Evolutionary conservation across 1,140 invertebrate genomes (phyloP).

Genomic region (Drosophila sproati): DNA sequence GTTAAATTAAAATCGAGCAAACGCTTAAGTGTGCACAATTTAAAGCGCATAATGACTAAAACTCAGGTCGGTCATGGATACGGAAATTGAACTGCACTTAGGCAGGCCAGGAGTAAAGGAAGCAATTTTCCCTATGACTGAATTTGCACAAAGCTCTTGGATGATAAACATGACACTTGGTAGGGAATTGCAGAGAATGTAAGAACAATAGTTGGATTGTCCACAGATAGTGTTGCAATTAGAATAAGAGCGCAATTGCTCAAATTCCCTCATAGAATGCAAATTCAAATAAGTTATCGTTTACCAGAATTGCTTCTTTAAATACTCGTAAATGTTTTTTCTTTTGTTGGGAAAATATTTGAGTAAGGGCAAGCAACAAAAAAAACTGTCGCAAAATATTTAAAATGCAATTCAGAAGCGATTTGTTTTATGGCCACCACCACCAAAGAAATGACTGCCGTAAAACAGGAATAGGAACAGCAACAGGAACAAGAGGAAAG

Average conservation of each 20-base stretch:
- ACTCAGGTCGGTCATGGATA: conserved; percentile 28
- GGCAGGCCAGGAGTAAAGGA: conserved; percentile 35
- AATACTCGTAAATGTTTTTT: too few species aligned
- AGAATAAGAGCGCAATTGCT: background rate
- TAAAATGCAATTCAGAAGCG: conserved; percentile 74
- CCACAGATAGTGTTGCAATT: conserved; percentile 16
- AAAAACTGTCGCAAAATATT: conserved; percentile 66
- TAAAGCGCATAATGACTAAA: conserved; percentile 10
- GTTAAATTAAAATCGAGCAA: conserved; percentile 45
- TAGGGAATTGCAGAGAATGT: background rate
- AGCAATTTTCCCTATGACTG: conserved; percentile 69
- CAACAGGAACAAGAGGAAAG: background rate
- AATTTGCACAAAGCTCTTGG: conserved; percentile 54
- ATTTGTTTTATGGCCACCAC: conserved; percentile 64
- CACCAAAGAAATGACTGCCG: conserved; percentile 8
- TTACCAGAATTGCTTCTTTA: background rate
- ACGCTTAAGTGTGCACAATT: conserved; percentile 16
- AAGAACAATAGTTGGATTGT: conserved; percentile 10
- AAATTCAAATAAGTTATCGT: too few species aligned
- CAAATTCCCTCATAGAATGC: background rate
- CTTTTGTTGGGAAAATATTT: background rate
- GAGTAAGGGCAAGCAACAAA: background rate
- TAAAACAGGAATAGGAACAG: background rate
- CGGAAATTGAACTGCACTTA: conserved; percentile 27
- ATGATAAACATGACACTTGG: conserved; percentile 21